phyloP scores from a whole-genome alignment of 2,888 invertebrate genomes.

The Tetramorium bicarinatum region DNA sequence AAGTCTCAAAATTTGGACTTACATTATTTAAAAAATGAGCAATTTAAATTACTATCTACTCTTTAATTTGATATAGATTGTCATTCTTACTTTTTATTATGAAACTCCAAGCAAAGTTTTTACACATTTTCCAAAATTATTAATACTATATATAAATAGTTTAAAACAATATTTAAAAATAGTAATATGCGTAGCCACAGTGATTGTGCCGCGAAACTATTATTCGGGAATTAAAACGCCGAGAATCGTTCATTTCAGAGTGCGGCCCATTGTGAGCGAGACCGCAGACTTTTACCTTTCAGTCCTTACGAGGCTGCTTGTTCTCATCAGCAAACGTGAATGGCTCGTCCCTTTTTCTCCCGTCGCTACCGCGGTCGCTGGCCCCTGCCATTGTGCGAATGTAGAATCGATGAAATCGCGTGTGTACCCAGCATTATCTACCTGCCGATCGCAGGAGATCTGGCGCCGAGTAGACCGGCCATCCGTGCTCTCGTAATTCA shows the following conservation, averaged over 20 bases:
- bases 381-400: slow-evolving; percentile 76
- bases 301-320: slow-evolving; percentile 66
- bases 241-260: slow-evolving; percentile 39
- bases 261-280: slow-evolving; percentile 41
- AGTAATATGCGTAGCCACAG: neutral
- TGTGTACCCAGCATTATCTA: slow-evolving; percentile 82
- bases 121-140: neutral
- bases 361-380: slow-evolving; percentile 58
- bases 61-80: neutral
- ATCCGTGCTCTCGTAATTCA: slow-evolving; percentile 66
- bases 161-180: neutral
- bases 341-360: slow-evolving; percentile 69
- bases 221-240: slow-evolving; percentile 53
- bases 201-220: slow-evolving; percentile 26
- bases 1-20: neutral
- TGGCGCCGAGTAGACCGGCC: slow-evolving; percentile 76
- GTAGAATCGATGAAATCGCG: slow-evolving; percentile 84
- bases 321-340: slow-evolving; percentile 74
- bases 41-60: neutral
- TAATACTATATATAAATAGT: neutral
- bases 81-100: neutral
- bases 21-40: neutral
- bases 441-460: slow-evolving; percentile 83
- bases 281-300: slow-evolving; percentile 76
- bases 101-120: neutral